These are phyloP conservation scores for Drosophila aff. DNA, from an alignment of 1,140 invertebrate species.

Conservation along the genomic window DNA sequence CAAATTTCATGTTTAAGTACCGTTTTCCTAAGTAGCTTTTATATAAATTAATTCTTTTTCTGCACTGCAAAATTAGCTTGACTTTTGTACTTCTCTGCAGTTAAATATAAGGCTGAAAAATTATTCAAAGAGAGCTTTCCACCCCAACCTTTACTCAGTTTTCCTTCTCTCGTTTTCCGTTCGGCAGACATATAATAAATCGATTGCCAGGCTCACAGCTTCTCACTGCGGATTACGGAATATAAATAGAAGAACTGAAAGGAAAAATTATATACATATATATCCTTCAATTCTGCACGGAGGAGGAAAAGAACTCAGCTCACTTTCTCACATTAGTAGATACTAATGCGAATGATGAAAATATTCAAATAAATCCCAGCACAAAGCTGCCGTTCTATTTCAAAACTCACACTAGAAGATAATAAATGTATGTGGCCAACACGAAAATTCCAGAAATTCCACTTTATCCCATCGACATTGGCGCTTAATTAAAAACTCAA, in stretches of 20 bases:
- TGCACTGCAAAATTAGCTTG: too few relatives aligned
- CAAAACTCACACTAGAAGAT: neutral
- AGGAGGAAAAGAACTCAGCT: constrained; percentile 3
- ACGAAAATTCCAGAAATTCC: constrained; percentile 6
- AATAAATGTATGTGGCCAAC: neutral
- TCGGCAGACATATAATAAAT: constrained; percentile 6
- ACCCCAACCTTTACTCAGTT: too few relatives aligned
- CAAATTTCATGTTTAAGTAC: too few relatives aligned
- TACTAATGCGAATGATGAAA: constrained; percentile 15
- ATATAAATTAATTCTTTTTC: too few relatives aligned
- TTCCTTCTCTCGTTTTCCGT: neutral
- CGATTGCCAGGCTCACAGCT: constrained; percentile 17
- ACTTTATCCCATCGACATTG: constrained; percentile 15
- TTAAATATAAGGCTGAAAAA: neutral
- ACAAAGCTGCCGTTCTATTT: neutral
- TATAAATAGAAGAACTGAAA: constrained; percentile 29
- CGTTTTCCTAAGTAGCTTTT: too few relatives aligned
- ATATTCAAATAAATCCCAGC: constrained; percentile 4
- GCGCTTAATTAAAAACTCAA: constrained; percentile 43
- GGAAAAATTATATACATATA: neutral
- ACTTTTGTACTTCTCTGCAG: neutral
- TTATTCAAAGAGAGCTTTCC: neutral
- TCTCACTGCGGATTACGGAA: constrained; percentile 28
- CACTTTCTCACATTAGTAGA: constrained; percentile 14
- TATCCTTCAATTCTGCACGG: neutral